Conservation (phyloP, 2,113 vertebrate genomes). For the Calonectris borealis region DNA sequence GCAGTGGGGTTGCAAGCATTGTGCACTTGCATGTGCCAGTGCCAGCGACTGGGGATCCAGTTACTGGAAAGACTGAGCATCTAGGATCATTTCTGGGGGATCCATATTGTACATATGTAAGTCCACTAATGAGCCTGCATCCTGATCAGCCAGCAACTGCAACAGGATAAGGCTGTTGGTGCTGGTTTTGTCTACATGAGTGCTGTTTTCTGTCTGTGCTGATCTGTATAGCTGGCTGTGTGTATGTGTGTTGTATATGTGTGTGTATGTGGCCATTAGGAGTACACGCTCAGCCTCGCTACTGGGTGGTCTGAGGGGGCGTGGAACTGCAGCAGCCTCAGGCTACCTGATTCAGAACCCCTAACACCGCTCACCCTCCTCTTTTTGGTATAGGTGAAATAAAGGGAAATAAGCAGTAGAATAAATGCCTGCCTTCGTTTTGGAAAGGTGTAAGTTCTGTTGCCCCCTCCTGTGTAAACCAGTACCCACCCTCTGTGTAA, state of each 20-base stretch:
- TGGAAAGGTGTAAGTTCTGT: background rate
- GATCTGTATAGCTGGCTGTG: rapidly evolving
- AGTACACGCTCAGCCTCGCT: background rate
- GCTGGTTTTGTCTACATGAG: background rate
- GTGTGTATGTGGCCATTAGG: background rate
- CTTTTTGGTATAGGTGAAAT: background rate
- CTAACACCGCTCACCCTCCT: background rate
- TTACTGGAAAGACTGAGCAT: background rate
- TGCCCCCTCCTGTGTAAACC: background rate
- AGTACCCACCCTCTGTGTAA: rapidly evolving
- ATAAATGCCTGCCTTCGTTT: background rate
- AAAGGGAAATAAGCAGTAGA: background rate
- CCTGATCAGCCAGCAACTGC: background rate
- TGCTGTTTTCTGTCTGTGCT: background rate
- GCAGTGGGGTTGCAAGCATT: background rate
- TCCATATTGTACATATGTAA: background rate
- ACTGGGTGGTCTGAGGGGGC: background rate
- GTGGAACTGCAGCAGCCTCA: background rate
- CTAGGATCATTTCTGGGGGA: background rate
- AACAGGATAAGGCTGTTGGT: background rate
- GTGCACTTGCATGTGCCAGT: rapidly evolving
- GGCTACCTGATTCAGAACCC: background rate
- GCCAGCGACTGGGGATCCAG: background rate
- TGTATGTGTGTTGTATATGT: too few relatives aligned
- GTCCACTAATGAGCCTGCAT: background rate